Evolutionary conservation across 2,113 vertebrate genomes (phyloP).

Genomic region (Sander vitreus): DNA sequence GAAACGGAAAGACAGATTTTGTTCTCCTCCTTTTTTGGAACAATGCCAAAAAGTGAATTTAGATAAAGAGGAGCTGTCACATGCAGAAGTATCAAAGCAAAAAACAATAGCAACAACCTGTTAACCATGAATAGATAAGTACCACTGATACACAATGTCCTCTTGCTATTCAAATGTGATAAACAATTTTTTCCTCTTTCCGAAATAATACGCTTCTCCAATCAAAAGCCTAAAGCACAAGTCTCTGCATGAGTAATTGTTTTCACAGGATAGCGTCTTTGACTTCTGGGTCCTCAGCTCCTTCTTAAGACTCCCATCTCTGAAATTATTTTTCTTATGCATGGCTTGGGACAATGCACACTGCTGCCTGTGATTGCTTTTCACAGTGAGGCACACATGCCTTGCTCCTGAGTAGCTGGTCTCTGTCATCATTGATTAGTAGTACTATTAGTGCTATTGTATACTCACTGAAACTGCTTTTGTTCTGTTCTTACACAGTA

Average conservation of each 20-base stretch:
- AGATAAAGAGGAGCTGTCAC: conserved; percentile 66
- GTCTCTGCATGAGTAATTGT: conserved; percentile 42
- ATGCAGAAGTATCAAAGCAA: conserved; percentile 29
- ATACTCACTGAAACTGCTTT: conserved; percentile 13
- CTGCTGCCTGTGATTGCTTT: conserved; percentile 32
- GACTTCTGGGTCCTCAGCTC: conserved; percentile 25
- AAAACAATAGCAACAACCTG: conserved; percentile 23
- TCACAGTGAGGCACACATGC: conserved; percentile 35
- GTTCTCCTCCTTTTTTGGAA: conserved; percentile 49
- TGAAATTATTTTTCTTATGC: conserved; percentile 45
- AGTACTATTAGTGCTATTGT: conserved; percentile 5
- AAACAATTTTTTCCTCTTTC: conserved; percentile 11
- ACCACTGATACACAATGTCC: conserved; percentile 14
- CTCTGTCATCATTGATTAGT: conserved; percentile 52
- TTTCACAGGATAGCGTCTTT: conserved; percentile 27
- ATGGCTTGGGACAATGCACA: conserved; percentile 40
- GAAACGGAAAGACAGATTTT: conserved; percentile 54
- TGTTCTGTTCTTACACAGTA: background rate
- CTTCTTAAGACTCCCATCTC: conserved; percentile 35
- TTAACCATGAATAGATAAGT: conserved; percentile 42
- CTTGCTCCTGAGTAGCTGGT: conserved; percentile 23
- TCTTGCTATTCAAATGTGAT: conserved; percentile 7
- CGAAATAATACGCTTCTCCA: conserved; percentile 13
- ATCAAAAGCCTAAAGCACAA: conserved; percentile 15
- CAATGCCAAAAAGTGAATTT: conserved; percentile 58